These are phyloP conservation scores for Drosophila hamatofila DNA, from an alignment of 2,888 invertebrate genomes.

Conservation along the genomic window DNA sequence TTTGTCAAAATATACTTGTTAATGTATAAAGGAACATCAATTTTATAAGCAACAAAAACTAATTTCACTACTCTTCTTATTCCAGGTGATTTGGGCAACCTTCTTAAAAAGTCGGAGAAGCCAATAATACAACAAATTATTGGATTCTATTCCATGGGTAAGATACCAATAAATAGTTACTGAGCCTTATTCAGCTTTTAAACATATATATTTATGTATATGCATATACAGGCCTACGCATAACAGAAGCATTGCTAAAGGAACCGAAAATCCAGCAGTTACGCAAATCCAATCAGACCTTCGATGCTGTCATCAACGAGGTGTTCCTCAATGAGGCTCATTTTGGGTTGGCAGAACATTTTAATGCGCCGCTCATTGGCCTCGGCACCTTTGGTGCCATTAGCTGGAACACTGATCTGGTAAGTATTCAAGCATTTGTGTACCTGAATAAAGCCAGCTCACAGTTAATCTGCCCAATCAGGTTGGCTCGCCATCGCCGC, in stretches of 20 bases:
- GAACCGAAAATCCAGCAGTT: slow-evolving; percentile 68
- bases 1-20: too few species aligned
- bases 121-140: slow-evolving; percentile 58
- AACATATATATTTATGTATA: neutral
- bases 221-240: slow-evolving; percentile 33
- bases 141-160: slow-evolving; percentile 71
- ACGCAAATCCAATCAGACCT: slow-evolving; percentile 80
- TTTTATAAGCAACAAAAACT: neutral
- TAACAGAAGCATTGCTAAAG: slow-evolving; percentile 64
- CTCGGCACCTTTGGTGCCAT: slow-evolving; percentile 79
- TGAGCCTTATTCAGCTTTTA: neutral
- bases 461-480: slow-evolving; percentile 1
- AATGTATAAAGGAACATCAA: too few species aligned
- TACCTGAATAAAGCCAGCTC: too few species aligned
- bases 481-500: slow-evolving; percentile 82
- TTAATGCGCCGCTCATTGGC: slow-evolving; percentile 82
- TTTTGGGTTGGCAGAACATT: slow-evolving; percentile 81
- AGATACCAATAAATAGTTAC: neutral
- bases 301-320: slow-evolving; percentile 84
- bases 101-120: slow-evolving; percentile 45
- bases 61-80: neutral
- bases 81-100: slow-evolving; percentile 37
- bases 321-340: slow-evolving; percentile 84
- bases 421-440: neutral
- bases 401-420: slow-evolving; percentile 82